phyloP scores from a whole-genome alignment of 2,888 invertebrate species.

The Machimus rusticus region DNA sequence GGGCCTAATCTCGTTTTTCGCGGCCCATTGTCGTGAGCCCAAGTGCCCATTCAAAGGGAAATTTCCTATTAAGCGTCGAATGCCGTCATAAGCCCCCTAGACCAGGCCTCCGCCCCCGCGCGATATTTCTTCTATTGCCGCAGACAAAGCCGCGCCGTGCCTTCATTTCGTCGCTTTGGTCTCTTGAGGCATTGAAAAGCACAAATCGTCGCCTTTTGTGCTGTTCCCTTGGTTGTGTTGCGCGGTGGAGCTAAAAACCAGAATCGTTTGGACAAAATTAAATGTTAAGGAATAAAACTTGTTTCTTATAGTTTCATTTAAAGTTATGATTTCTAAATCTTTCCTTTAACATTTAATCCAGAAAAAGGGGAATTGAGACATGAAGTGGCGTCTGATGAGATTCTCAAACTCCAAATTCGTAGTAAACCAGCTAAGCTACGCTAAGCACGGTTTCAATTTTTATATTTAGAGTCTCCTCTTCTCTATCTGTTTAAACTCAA shows the following conservation, averaged over 20 bases:
- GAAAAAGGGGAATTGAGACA: not conserved
- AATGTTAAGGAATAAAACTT: not conserved
- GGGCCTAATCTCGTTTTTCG: not conserved
- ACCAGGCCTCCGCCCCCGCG: not conserved
- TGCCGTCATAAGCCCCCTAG: not conserved
- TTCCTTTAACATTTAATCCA: not conserved
- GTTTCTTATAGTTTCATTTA: not conserved
- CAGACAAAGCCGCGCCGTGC: not conserved
- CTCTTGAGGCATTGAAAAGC: not conserved
- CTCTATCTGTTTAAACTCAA: too few relatives aligned
- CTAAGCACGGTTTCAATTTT: too few relatives aligned
- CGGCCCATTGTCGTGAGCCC: not conserved
- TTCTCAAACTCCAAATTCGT: too few relatives aligned
- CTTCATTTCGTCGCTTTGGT: not conserved
- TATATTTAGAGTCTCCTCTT: too few relatives aligned
- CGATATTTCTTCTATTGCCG: not conserved
- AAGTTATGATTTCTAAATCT: not conserved
- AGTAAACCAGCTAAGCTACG: too few relatives aligned
- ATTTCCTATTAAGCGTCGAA: not conserved
- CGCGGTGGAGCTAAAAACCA: not conserved
- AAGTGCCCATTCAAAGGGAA: conserved; percentile 1
- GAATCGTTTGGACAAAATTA: not conserved
- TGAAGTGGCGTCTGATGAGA: too few relatives aligned
- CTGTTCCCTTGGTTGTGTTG: not conserved
- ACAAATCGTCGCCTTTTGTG: not conserved